phyloP scores from a whole-genome alignment of 2,113 vertebrate genomes.

The Helogale parvula region DNA sequence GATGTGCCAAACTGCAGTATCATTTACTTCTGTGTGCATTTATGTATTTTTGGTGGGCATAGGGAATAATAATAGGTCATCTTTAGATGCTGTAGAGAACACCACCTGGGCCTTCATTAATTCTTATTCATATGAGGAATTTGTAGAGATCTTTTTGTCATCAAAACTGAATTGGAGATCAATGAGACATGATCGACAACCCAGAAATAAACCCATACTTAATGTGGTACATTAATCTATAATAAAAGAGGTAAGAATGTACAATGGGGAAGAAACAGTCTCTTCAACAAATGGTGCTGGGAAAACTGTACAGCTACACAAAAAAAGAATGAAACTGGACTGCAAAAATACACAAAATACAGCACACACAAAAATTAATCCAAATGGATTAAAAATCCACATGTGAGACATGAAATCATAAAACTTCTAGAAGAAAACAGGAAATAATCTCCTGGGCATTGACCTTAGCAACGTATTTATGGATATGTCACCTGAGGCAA shows the following conservation, averaged over 20 bases:
- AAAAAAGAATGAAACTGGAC: neutral
- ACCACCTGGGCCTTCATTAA: neutral
- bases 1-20: neutral
- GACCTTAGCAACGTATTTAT: neutral
- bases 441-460: neutral
- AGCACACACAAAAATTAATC: neutral
- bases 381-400: neutral
- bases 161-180: neutral
- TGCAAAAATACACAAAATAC: neutral
- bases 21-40: neutral
- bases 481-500: neutral
- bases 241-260: neutral
- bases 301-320: neutral
- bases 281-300: neutral
- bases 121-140: neutral
- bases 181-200: neutral
- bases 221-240: neutral
- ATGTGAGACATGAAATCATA: neutral
- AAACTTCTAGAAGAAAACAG: neutral
- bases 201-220: neutral
- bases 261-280: neutral
- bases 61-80: neutral
- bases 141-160: neutral
- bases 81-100: neutral
- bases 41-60: neutral